Percentiles rank a stretch among this genome's conserved stretches.
Evolutionary conservation across 2,113 vertebrate species (phyloP).

Genomic region (Stigmatopora nigra): DNA sequence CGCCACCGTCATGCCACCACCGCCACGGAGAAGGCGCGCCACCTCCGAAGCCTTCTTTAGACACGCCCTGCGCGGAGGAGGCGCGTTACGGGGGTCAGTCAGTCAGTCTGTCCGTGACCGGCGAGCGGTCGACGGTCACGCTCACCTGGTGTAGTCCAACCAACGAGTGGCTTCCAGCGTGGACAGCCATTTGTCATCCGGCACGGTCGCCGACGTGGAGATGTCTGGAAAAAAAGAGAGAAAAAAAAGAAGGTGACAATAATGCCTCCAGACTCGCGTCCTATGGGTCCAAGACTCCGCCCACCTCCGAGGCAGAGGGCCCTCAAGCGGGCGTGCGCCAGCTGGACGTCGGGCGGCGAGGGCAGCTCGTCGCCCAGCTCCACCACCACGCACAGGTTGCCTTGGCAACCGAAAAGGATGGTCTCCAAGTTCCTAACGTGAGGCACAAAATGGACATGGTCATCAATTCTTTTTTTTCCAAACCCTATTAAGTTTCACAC

Average conservation of each 20-base stretch:
- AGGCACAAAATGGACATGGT: no score
- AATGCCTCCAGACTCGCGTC: background rate
- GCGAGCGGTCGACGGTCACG: constrained; percentile 6
- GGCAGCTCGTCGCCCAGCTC: constrained; percentile 79
- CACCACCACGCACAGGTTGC: constrained; percentile 79
- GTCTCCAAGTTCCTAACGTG: constrained; percentile 74
- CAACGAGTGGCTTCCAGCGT: constrained; percentile 84
- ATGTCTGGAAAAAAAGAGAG: constrained; percentile 64
- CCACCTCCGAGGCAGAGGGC: constrained; percentile 81
- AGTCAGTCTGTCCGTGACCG: no score
- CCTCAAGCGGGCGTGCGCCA: constrained; percentile 77
- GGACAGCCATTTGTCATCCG: constrained; percentile 91
- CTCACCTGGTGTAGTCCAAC: constrained; percentile 84
- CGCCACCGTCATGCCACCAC: constrained; percentile 76
- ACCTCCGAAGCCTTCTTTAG: constrained; percentile 84
- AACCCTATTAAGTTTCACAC: no score
- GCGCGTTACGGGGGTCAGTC: background rate
- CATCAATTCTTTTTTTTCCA: no score
- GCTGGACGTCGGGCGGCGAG: constrained; percentile 75
- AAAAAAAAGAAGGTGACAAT: background rate
- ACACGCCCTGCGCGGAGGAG: constrained; percentile 69
- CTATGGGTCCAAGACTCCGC: background rate
- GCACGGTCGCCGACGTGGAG: constrained; percentile 67
- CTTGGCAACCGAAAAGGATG: constrained; percentile 79
- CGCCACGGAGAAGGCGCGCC: constrained; percentile 73